Percentiles rank a stretch among this genome's conserved stretches.
Conservation (phyloP, 2,797 vertebrate genomes). For the Dermochelys coriacea region DNA sequence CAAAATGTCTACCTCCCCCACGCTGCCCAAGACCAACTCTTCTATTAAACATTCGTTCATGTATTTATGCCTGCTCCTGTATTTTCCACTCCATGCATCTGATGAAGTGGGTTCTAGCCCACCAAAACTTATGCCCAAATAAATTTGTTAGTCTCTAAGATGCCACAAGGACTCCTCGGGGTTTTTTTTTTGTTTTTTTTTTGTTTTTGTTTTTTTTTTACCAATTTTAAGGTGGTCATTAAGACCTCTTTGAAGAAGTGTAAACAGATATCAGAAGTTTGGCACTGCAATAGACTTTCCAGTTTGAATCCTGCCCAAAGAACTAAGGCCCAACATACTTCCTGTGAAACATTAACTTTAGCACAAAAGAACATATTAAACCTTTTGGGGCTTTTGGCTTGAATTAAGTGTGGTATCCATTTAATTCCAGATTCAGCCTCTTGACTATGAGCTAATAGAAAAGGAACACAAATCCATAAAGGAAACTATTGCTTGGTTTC, state of each 20-base stretch:
- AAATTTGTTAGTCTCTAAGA: no score
- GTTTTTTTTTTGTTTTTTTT: no score
- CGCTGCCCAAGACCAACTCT: background rate
- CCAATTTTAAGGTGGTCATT: background rate
- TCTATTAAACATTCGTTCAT: background rate
- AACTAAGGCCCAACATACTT: accelerated
- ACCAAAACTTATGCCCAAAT: no score
- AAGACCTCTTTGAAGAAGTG: background rate
- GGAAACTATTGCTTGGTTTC: accelerated
- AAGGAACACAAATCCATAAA: background rate
- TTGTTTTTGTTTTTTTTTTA: no score
- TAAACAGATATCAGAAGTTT: background rate
- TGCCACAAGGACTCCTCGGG: no score
- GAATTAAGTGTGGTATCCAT: background rate
- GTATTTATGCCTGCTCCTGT: background rate
- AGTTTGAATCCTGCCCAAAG: background rate
- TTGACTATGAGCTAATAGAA: accelerated
- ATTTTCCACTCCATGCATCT: no score
- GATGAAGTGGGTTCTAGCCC: no score
- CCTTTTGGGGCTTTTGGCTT: background rate
- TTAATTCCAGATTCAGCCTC: background rate
- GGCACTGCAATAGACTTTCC: background rate
- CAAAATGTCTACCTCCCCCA: background rate
- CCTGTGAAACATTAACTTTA: background rate
- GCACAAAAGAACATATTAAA: background rate